Evolutionary conservation across 1,140 invertebrate species (phyloP).

Genomic region (Brachionus angularis): DNA sequence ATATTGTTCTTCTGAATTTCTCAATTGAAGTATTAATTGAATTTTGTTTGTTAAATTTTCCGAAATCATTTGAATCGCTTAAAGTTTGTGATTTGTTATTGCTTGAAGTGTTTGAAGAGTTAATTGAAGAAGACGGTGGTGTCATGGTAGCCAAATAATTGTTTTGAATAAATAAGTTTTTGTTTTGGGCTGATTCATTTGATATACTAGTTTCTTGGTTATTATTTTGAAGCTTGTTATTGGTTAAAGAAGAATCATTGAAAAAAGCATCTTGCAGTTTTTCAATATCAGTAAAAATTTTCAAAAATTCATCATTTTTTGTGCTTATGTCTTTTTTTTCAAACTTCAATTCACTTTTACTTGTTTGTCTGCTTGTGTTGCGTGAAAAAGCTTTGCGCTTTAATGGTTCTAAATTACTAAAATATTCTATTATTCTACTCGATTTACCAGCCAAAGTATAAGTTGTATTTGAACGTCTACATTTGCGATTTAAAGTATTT

Average conservation of each 20-base stretch:
- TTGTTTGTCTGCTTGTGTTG: background rate
- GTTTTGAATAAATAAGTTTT: too few species aligned
- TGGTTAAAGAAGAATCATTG: constrained; percentile 10
- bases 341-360: background rate
- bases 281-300: constrained; percentile 26
- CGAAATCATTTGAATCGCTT: background rate
- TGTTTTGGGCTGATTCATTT: too few species aligned
- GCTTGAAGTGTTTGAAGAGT: background rate
- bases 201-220: background rate
- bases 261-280: constrained; percentile 36
- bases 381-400: background rate
- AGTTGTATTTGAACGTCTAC: constrained; percentile 32
- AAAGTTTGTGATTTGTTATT: constrained; percentile 13
- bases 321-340: background rate
- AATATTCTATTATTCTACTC: constrained; percentile 22
- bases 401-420: constrained; percentile 28
- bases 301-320: constrained; percentile 5
- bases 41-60: constrained; percentile 5
- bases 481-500: background rate
- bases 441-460: background rate
- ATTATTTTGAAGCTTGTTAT: background rate
- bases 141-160: background rate
- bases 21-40: constrained; percentile 23
- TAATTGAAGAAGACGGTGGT: background rate
- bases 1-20: constrained; percentile 31